Conservation (phyloP, 2,113 vertebrate genomes). For the Channa argus region DNA sequence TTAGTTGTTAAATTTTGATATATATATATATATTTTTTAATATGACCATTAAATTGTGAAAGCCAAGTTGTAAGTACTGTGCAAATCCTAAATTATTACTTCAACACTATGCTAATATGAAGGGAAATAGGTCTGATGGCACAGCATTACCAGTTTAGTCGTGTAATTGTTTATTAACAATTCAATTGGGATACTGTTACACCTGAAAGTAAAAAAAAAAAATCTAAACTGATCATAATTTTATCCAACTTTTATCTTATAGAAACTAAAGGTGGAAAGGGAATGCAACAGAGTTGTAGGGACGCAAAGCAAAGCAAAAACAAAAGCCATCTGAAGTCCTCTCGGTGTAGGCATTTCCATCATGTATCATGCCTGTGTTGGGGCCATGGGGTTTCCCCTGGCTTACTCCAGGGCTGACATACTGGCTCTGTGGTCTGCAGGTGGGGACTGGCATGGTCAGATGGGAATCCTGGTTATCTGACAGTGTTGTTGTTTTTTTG, state of each 20-base stretch:
- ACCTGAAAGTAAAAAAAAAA: neutral
- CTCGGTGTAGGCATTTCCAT: conserved; percentile 10
- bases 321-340: conserved; percentile 29
- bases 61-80: conserved; percentile 4
- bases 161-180: neutral
- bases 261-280: conserved; percentile 7
- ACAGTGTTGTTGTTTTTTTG: neutral
- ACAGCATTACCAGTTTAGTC: neutral
- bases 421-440: conserved; percentile 38
- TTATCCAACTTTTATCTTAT: conserved; percentile 11
- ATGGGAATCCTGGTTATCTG: conserved; percentile 22
- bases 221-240: neutral
- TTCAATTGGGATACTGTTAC: neutral
- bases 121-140: conserved; percentile 3
- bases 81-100: neutral
- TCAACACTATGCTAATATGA: neutral
- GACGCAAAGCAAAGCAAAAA: conserved; percentile 29
- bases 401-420: conserved; percentile 37
- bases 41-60: neutral
- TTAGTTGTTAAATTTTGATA: conserved; percentile 1
- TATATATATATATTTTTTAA: neutral
- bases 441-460: conserved; percentile 21
- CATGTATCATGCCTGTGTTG: conserved; percentile 38
- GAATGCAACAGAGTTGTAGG: conserved; percentile 9
- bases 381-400: conserved; percentile 46